These are phyloP conservation scores for Morbakka virulenta DNA, from an alignment of 30 jellyfish, hydroid and myxozoan species.

Conservation along the genomic window DNA sequence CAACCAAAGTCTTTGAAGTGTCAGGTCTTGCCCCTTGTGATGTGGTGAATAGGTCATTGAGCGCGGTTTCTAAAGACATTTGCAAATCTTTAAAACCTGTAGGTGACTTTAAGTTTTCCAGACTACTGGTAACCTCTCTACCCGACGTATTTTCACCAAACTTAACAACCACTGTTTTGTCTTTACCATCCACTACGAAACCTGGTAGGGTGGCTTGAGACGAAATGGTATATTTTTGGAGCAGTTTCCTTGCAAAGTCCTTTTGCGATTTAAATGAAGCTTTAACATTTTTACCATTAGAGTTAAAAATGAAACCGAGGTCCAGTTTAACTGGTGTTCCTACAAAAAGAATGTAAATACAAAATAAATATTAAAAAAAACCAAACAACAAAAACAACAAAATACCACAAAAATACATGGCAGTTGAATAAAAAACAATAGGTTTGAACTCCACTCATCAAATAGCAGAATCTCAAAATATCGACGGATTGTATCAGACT, in stretches of 20 bases:
- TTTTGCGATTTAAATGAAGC: slow-evolving; percentile 40
- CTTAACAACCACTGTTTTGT: neutral
- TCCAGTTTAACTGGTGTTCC: slow-evolving; percentile 53
- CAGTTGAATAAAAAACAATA: too few species aligned
- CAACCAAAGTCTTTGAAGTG: slow-evolving; percentile 53
- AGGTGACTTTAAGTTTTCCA: slow-evolving; percentile 5
- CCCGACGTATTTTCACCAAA: slow-evolving; percentile 12
- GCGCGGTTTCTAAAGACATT: slow-evolving; percentile 58
- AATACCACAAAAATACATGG: neutral
- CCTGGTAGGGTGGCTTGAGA: slow-evolving; percentile 39
- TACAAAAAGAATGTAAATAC: neutral
- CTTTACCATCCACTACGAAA: slow-evolving; percentile 32
- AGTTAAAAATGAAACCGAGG: slow-evolving; percentile 53
- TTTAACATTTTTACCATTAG: slow-evolving; percentile 13
- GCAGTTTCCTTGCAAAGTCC: slow-evolving; percentile 24
- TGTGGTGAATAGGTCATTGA: slow-evolving; percentile 31
- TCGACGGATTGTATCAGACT: too few species aligned
- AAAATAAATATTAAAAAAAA: too few species aligned
- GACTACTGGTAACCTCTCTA: neutral
- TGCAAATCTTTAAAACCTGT: slow-evolving; percentile 28
- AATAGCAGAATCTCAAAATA: too few species aligned
- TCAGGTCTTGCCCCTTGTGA: slow-evolving; percentile 51
- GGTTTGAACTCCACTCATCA: too few species aligned
- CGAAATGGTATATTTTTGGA: slow-evolving; percentile 22
- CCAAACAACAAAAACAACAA: neutral